These are phyloP conservation scores for Sebastes goodei DNA, from an alignment of 2,797 vertebrate genomes.

Conservation along the genomic window DNA sequence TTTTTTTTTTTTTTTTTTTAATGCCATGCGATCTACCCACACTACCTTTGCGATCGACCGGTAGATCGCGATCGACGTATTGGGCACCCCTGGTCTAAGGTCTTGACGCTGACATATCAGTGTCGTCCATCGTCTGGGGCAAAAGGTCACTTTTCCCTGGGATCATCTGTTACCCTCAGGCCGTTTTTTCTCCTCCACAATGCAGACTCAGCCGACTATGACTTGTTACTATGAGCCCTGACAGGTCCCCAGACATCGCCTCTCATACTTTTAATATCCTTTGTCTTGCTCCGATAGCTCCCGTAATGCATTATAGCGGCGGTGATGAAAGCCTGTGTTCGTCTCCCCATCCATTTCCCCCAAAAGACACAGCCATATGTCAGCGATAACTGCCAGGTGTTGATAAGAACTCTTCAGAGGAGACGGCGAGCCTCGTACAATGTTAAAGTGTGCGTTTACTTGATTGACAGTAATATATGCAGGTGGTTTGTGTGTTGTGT, in stretches of 20 bases:
- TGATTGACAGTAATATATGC: slow-evolving; percentile 52
- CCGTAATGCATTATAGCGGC: slow-evolving; percentile 65
- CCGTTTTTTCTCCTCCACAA: slow-evolving; percentile 15
- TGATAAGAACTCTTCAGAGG: slow-evolving; percentile 56
- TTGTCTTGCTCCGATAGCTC: slow-evolving; percentile 75
- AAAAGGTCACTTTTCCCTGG: slow-evolving; percentile 35
- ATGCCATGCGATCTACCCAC: too few relatives aligned
- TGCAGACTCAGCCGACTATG: slow-evolving; percentile 36
- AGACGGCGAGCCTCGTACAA: slow-evolving; percentile 21
- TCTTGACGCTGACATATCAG: background rate
- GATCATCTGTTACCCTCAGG: slow-evolving; percentile 40
- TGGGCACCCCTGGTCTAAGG: background rate
- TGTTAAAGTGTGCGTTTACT: slow-evolving; percentile 18
- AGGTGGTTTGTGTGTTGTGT: slow-evolving; percentile 36
- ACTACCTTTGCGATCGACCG: too few relatives aligned
- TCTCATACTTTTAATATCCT: slow-evolving; percentile 76
- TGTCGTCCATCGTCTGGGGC: slow-evolving; percentile 15
- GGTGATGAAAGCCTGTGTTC: slow-evolving; percentile 59
- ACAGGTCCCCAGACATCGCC: slow-evolving; percentile 50
- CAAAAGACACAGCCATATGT: slow-evolving; percentile 62
- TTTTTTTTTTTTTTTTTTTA: too few relatives aligned
- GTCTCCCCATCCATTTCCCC: slow-evolving; percentile 61
- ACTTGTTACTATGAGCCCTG: slow-evolving; percentile 60
- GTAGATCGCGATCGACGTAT: too few relatives aligned
- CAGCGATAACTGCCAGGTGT: slow-evolving; percentile 52